Evolutionary conservation across 2,797 vertebrate species (phyloP).

Genomic region (Bradypus variegatus): DNA sequence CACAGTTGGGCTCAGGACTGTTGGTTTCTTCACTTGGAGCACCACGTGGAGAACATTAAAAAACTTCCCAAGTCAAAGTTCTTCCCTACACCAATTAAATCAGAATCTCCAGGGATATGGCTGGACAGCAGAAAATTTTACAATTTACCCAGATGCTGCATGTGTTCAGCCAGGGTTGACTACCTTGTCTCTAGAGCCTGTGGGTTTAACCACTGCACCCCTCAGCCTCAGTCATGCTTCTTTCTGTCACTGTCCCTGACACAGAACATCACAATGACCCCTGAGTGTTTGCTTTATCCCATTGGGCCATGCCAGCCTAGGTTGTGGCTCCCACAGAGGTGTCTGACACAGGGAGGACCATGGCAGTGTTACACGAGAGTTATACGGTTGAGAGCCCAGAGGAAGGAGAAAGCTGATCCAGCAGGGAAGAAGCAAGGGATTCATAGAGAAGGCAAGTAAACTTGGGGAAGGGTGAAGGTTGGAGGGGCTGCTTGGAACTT

Average conservation of each 20-base stretch:
- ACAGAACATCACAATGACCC: background rate
- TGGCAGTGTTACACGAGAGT: background rate
- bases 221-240: rapidly evolving
- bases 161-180: background rate
- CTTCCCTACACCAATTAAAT: background rate
- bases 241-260: background rate
- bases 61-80: background rate
- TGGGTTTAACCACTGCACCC: background rate
- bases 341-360: background rate
- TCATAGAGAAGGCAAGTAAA: background rate
- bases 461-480: background rate
- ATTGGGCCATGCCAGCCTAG: background rate
- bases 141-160: background rate
- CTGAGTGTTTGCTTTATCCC: background rate
- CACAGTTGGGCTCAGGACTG: background rate
- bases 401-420: background rate
- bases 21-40: background rate
- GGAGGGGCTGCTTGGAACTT: background rate
- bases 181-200: background rate
- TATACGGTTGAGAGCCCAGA: background rate
- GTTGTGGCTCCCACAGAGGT: background rate
- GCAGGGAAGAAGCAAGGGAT: background rate
- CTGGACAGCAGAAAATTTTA: background rate
- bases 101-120: background rate
- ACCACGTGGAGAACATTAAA: background rate